Evolutionary conservation across 2,888 invertebrate genomes (phyloP).

Genomic region (Drosophila emarginata): DNA sequence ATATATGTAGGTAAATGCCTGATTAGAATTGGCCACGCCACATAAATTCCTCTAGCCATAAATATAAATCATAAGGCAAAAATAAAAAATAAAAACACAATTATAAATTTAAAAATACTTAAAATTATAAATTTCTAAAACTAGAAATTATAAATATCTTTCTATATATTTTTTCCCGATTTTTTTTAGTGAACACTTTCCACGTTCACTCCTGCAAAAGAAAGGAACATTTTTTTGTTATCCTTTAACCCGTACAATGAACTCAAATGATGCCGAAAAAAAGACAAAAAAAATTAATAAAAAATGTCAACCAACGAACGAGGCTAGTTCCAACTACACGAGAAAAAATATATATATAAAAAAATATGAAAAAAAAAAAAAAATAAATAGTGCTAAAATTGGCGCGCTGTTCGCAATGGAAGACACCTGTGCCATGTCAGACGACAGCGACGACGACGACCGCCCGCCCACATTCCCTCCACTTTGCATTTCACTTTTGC

Average conservation of each 20-base stretch:
- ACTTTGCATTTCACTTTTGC: slow-evolving; percentile 64
- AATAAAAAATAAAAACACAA: no score
- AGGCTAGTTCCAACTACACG: background rate
- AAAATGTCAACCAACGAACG: slow-evolving; percentile 32
- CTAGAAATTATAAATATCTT: no score
- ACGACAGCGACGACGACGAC: slow-evolving; percentile 22
- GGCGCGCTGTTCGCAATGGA: slow-evolving; percentile 60
- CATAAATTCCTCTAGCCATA: no score
- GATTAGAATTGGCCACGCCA: slow-evolving; percentile 6
- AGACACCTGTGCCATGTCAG: slow-evolving; percentile 76
- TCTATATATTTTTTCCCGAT: no score
- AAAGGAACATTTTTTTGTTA: slow-evolving; percentile 3
- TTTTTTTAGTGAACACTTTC: no score
- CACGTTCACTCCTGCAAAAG: no score
- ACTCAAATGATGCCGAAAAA: slow-evolving; percentile 51
- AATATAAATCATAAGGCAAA: no score
- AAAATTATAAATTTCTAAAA: no score
- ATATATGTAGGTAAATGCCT: background rate
- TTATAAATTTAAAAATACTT: no score
- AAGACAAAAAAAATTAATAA: background rate
- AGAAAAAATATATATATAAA: no score
- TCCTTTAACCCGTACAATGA: slow-evolving; percentile 71
- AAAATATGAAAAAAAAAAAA: background rate
- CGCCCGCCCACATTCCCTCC: slow-evolving; percentile 4
- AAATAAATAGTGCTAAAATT: slow-evolving; percentile 46